Conservation (phyloP, 2,113 vertebrate species). For the Gallinago jamesoni region DNA sequence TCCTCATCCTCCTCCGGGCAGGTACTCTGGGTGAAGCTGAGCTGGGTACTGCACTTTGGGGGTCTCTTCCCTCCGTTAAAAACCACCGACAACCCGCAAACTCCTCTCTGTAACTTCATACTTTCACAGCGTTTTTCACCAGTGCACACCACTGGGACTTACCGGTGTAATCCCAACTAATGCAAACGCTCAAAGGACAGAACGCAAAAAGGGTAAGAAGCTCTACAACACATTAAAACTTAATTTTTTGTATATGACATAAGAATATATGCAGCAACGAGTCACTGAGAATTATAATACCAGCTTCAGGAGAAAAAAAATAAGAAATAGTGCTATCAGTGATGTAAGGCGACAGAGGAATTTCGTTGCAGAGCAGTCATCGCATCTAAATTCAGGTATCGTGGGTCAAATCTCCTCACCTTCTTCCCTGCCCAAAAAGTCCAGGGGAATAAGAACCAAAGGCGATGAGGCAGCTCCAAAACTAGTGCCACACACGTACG, state of each 20-base stretch:
- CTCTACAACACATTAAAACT: background rate
- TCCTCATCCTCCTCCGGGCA: background rate
- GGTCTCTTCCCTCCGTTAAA: background rate
- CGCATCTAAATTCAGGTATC: background rate
- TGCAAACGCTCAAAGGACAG: background rate
- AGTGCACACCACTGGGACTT: too few species aligned
- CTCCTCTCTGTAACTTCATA: background rate
- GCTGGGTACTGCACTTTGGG: fast-evolving
- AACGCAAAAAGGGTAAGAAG: background rate
- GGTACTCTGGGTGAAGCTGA: background rate
- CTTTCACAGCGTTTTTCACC: background rate
- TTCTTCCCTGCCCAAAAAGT: background rate
- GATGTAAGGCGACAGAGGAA: background rate
- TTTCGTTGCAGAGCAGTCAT: background rate
- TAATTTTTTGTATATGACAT: background rate
- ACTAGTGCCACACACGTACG: fast-evolving
- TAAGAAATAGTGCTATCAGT: background rate
- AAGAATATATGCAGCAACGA: fast-evolving
- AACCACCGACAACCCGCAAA: background rate
- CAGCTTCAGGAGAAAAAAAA: background rate
- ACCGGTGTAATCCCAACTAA: background rate
- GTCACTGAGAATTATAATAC: fast-evolving
- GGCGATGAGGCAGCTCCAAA: background rate
- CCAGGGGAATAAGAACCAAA: background rate
- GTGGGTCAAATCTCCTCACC: background rate